Base-by-base conservation (phyloP, 2,113 vertebrate species). In the Malurus cyaneus region DNA sequence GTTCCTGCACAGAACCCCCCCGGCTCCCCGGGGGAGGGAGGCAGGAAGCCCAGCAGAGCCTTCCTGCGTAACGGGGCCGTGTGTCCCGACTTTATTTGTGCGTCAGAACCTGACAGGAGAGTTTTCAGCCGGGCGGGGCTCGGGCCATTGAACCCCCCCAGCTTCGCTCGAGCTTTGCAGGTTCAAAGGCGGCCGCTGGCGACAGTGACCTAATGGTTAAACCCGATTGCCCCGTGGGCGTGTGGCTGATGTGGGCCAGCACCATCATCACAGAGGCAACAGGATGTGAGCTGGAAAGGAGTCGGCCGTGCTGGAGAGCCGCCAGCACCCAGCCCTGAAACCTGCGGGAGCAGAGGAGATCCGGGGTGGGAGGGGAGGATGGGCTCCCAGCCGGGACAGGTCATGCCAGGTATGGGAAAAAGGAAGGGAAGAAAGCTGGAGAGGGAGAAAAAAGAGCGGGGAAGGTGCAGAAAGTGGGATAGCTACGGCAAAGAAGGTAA, bases 261-360 rank as follows among this genome's bases (percentile, higher is more conserved):
- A 85, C 50, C 79, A 69, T 73, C 88, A 82, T 76, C 74, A 93
- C 67, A 2, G 0, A 8, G 7, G 89, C 86, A 95, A 91, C 96
- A 96, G 96, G 96, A 96, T 94, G 94, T 96, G 94, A 94, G 91
- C 77, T 94, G 89, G 93, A 91, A 46, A 91, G 72, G 93, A 93
- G 80, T 81, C n/a, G 11, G 79, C 90, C 11, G 0, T 8, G 46
- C n/a, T 76, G 86, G 86, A 79, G 59, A 44, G 79, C 73, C 0
- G 54, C 93, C 88, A 83, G 82, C 76, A 82, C 91, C 96, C 88
- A 90, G 76, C 82, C 93, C 94, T 57, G 96, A 95, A 93, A 95
- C 93, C 80, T 69, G 83, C 5, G 14, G 86, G 91, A 92, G 71
- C 61, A 47, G 57, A 92, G 73, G 56, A 81, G 42, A 42, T 20